A percentile compares a stretch with the other conserved stretches of the same genome.
phyloP scores from a whole-genome alignment of 2,113 vertebrate species.

The Glaucidium brasilianum region DNA sequence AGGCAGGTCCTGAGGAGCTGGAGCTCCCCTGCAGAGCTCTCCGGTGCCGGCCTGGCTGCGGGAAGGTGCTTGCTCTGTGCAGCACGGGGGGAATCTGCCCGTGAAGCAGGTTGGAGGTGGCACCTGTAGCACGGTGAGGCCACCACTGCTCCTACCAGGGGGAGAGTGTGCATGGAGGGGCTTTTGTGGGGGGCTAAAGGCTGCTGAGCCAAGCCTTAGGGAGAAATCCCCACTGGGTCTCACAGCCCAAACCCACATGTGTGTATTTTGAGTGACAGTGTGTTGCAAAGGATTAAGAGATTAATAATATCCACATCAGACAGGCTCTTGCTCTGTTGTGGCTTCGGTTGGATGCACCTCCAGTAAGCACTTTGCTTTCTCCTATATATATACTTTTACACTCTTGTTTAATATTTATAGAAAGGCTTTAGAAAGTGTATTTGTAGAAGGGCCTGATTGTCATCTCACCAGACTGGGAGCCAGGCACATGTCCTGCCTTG shows the following conservation, averaged over 20 bases:
- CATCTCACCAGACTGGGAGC: fast-evolving
- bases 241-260: background rate
- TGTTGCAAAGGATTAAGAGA: background rate
- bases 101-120: background rate
- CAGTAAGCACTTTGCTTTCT: background rate
- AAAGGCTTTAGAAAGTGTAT: background rate
- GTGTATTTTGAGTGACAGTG: background rate
- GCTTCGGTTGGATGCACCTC: background rate
- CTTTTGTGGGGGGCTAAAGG: background rate
- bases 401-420: background rate
- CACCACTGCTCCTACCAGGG: background rate
- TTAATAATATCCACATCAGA: background rate
- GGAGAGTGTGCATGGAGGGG: too few relatives aligned
- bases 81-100: background rate
- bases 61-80: background rate
- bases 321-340: too few relatives aligned
- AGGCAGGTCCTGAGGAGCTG: background rate
- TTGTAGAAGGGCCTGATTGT: background rate
- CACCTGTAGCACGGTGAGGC: background rate
- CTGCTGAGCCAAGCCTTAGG: background rate
- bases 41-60: fast-evolving
- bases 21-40: background rate
- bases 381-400: background rate
- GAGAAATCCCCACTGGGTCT: background rate
- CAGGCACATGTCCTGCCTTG: background rate